Conservation (phyloP, 2,888 invertebrate genomes). For the Orthosia incerta region DNA sequence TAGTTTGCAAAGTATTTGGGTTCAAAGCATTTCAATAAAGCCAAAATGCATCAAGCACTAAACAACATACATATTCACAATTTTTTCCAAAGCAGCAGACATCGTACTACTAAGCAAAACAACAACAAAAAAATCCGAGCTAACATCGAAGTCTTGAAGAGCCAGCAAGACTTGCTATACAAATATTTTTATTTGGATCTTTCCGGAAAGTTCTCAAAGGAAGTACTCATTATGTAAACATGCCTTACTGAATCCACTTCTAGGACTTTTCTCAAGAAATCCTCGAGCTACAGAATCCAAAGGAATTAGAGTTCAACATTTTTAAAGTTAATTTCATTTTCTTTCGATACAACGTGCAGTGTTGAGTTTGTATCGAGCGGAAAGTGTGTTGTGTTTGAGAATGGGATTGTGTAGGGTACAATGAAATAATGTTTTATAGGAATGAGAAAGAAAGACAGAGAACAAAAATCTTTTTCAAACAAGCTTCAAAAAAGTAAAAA, state of each 20-base stretch:
- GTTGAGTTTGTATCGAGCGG: conserved; percentile 5
- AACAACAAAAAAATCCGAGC: not conserved
- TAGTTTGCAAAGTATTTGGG: no score
- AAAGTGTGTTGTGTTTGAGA: not conserved
- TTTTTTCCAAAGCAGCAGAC: not conserved
- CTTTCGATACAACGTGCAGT: conserved; percentile 8
- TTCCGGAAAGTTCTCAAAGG: conserved; percentile 46
- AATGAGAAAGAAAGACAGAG: no score
- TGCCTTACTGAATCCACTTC: conserved; percentile 50
- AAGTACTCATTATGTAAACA: conserved; percentile 61
- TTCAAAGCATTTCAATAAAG: not conserved
- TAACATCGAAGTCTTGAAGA: conserved; percentile 22
- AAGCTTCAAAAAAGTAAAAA: no score
- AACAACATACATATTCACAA: no score
- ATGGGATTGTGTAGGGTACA: not conserved
- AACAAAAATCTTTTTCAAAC: no score
- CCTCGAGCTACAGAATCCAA: conserved; percentile 33
- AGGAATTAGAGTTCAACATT: conserved; percentile 46
- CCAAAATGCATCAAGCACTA: not conserved
- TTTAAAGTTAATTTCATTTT: conserved; percentile 36
- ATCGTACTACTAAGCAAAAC: not conserved
- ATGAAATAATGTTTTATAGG: not conserved
- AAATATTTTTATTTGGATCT: conserved; percentile 64
- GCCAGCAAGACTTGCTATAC: conserved; percentile 18
- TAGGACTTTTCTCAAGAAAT: conserved; percentile 38